phyloP scores from a whole-genome alignment of 2,113 vertebrate genomes.

The Tylochromis polylepis region DNA sequence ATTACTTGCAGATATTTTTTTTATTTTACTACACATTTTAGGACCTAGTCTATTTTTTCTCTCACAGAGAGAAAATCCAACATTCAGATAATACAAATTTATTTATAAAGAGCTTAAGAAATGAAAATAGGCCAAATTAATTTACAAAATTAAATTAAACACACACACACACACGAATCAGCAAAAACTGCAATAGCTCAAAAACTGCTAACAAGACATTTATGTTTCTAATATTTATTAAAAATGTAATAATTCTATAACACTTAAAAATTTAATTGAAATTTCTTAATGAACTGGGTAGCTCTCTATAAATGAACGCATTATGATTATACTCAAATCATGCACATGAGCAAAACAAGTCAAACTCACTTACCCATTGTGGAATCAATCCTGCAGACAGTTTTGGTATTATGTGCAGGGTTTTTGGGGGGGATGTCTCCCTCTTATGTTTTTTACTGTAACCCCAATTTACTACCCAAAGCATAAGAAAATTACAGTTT shows the following conservation, averaged over 20 bases:
- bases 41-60: not conserved
- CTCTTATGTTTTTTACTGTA: not conserved
- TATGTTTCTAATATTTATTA: not conserved
- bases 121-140: not conserved
- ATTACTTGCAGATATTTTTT: not conserved
- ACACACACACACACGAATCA: not conserved
- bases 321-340: not conserved
- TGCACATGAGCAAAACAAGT: not conserved
- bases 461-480: not conserved
- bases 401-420: not conserved
- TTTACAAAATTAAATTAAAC: not conserved
- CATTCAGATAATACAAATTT: not conserved
- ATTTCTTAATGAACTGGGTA: not conserved
- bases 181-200: not conserved
- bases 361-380: not conserved
- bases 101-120: not conserved
- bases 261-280: not conserved
- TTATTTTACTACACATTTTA: not conserved
- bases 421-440: not conserved
- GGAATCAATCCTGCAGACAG: not conserved
- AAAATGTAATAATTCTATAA: not conserved
- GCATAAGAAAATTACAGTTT: not conserved
- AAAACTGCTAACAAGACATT: not conserved
- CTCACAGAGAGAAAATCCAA: not conserved
- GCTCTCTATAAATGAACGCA: not conserved